Evolutionary conservation across 2,113 vertebrate species (phyloP), one percentile per base, ranked within the genome.

Genomic region (Microcebus murinus): DNA sequence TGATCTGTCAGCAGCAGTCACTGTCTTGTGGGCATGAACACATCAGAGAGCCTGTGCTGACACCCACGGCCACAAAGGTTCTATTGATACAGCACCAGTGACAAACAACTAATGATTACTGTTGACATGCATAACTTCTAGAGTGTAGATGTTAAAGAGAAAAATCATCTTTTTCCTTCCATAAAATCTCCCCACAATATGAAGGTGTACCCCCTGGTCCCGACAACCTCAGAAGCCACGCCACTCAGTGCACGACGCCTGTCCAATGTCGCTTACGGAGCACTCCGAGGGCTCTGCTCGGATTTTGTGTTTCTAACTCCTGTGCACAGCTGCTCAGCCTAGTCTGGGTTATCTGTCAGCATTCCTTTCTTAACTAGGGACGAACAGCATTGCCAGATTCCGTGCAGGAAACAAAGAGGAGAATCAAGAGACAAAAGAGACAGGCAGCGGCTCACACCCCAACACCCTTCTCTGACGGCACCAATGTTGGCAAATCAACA

Each of bases 21-120:
- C 42, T 34, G 13, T 5, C 25, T 27, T 1, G 2, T 39, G 31
- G 36, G 36, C 4, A 1, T 11, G 70, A 45, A 12, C 0, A 10
- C 0, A 13, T 0, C 4, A 71, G 3, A 31, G 14, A 29, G 10
- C 82, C 21, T 7, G 31, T 8, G 0, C 2, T 0, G 5, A 25
- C 1, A 14, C 52, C 9, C 9, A 27, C 14, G 4, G 2, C 29
- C 14, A 3, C 0, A 8, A 20, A 14, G 10, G 29, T 7, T 12
- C 15, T 0, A 1, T 31, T 6, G 65, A 7, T 4, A 20, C 0
- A 14, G 20, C 8, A 9, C 1, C 76, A 11, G 17, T 8, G 65
- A 57, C 0, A 5, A 88, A 13, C 18, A 12, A 2, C 18, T 18
- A 14, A 4, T 6, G 10, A 27, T 1, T 13, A 48, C 9, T 13